Base-by-base conservation (phyloP, 2,113 vertebrate genomes). In the Sigmodon hispidus region DNA sequence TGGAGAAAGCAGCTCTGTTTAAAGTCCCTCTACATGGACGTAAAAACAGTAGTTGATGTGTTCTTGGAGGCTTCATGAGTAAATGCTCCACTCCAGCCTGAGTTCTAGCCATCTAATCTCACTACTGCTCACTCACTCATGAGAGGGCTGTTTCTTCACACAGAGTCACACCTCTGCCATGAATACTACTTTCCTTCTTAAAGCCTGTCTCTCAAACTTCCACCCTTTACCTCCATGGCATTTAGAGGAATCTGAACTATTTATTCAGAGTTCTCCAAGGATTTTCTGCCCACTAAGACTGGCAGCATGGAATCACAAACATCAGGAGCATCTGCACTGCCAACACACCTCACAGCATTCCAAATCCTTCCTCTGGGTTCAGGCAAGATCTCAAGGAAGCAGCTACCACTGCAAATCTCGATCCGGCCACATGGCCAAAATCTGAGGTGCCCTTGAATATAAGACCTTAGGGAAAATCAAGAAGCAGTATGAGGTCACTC, bases 141-240 rank as follows among this genome's bases (percentile, higher is more conserved):
- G 5, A 11, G 8, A 26, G 24, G 69, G 40, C 52, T 80, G n/a
- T 48, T 34, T 84, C 84, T 72, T 21, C 19, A n/a, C 45, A 43
- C 5, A 48, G 2, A 63, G 88, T 34, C 73, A 59, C 52, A 34
- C n/a, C 63, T 93, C 4, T 7, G 7, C 15, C 65, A 34, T 34
- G 94, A 94, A 24, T 45, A 84, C 61, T 7, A 1, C 55, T 89
- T 87, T 55, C 69, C 45, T 73, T 84, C 67, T 63, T 80, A 24
- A 69, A n/a, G 67, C 61, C 72, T 52, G 34, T 2, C 13, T 65
- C 55, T 65, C 75, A 45, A 87, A 72, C 19, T 52, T 16, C 11
- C 4, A 59, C 52, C 77, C 36, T 17, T 75, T 0, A 6, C 15
- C 0, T 63, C 0, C 0, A 1, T 43, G 12, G 17, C 4, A 3